Evolutionary conservation across 1,140 invertebrate genomes (phyloP).

Genomic region (Tetraneura akinire): DNA sequence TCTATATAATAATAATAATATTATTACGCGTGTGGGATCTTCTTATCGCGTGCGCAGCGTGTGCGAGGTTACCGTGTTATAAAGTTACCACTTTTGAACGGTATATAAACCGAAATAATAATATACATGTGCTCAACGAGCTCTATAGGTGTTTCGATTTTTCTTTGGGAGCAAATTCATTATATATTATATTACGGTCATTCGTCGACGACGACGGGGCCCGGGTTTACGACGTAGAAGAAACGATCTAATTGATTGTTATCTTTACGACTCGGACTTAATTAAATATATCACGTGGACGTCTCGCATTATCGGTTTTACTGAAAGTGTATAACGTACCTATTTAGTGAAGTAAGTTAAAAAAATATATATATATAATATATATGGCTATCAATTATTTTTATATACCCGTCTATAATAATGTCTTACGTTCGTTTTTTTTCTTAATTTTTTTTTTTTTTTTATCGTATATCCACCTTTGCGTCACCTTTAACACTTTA

Average conservation of each 20-base stretch:
- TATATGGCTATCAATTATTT: background rate
- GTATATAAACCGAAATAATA: background rate
- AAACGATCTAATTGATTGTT: constrained; percentile 6
- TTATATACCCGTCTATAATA: background rate
- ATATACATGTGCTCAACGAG: background rate
- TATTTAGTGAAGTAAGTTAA: no score
- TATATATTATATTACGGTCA: background rate
- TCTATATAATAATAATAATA: no score
- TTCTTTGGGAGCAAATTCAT: background rate
- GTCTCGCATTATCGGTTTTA: no score
- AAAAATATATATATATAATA: no score
- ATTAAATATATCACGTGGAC: background rate
- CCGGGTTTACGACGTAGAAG: background rate
- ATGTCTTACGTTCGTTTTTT: background rate
- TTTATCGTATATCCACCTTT: background rate
- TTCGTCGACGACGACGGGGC: background rate
- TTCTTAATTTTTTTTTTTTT: no score
- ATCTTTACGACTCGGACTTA: background rate
- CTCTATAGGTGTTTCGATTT: background rate
- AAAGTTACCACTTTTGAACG: constrained; percentile 15
- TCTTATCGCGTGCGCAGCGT: no score
- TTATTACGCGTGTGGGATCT: no score
- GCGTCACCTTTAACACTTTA: background rate
- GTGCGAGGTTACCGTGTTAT: background rate
- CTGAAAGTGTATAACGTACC: no score